Percentiles rank a stretch among this genome's conserved stretches.
Conservation (phyloP, 2,797 vertebrate genomes). For the Pseudopleuronectes americanus region DNA sequence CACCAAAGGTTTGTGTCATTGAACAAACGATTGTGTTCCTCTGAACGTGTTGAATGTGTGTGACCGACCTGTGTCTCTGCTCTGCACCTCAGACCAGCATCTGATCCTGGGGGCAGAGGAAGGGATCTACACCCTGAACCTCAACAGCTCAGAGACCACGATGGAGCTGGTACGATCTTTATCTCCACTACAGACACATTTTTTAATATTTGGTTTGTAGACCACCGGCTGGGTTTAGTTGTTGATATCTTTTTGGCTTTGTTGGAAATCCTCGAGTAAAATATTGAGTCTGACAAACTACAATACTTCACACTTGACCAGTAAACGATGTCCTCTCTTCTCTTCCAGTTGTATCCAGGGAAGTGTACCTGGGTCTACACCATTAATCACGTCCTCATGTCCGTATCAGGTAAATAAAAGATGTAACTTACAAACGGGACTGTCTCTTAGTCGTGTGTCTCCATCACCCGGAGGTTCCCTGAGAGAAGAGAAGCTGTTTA, state of each 20-base stretch:
- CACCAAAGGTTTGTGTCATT: slow-evolving; percentile 81
- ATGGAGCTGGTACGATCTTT: slow-evolving; percentile 88
- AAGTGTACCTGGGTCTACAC: slow-evolving; percentile 91
- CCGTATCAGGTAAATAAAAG: slow-evolving; percentile 86
- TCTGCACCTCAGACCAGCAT: slow-evolving; percentile 82
- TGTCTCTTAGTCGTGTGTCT: background rate
- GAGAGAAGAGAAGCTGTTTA: too few relatives aligned
- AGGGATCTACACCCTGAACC: slow-evolving; percentile 91
- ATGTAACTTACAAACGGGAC: too few relatives aligned
- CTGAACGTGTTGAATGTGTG: background rate
- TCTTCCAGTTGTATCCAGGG: slow-evolving; percentile 87
- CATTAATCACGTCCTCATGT: slow-evolving; percentile 90
- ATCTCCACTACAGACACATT: background rate
- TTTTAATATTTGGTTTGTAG: background rate
- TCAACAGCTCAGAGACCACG: slow-evolving; percentile 85
- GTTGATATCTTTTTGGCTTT: background rate
- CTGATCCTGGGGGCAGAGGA: slow-evolving; percentile 91
- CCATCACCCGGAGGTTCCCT: background rate
- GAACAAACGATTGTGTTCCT: background rate
- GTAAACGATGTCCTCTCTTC: slow-evolving; percentile 19
- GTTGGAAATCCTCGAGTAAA: background rate
- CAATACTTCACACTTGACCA: too few relatives aligned
- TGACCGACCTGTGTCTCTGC: slow-evolving; percentile 20
- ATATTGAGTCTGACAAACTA: too few relatives aligned
- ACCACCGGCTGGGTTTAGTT: too few relatives aligned